Evolutionary conservation across 2,888 invertebrate genomes (phyloP).

Genomic region (Mayetiola destructor): DNA sequence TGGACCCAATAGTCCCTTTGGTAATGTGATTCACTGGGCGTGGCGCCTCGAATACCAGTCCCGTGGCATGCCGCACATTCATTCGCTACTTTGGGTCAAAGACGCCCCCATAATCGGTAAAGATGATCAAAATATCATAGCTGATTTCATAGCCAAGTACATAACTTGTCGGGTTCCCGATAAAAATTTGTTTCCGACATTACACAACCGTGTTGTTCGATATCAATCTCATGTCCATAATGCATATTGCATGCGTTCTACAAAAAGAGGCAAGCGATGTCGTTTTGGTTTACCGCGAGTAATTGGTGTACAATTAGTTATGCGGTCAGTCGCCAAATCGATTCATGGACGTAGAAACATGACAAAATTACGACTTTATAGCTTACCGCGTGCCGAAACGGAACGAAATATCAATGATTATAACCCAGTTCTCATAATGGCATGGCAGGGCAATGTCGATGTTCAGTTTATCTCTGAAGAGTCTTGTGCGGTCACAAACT

Average conservation of each 20-base stretch:
- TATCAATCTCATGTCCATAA: constrained; percentile 19
- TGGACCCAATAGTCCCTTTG: constrained; percentile 21
- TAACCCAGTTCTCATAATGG: constrained; percentile 18
- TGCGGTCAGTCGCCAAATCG: constrained; percentile 19
- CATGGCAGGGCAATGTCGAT: constrained; percentile 20
- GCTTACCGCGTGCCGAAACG: constrained; percentile 16
- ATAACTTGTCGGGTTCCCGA: constrained; percentile 19
- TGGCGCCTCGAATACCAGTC: constrained; percentile 24
- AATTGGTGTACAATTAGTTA: constrained; percentile 16
- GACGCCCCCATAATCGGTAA: neutral
- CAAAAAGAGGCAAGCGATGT: constrained; percentile 19
- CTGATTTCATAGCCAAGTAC: constrained; percentile 21
- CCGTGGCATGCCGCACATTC: constrained; percentile 23
- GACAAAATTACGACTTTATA: constrained; percentile 13
- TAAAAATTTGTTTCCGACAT: constrained; percentile 18
- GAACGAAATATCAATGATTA: constrained; percentile 20
- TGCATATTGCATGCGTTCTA: constrained; percentile 19
- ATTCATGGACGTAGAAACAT: constrained; percentile 16
- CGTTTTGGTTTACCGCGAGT: constrained; percentile 20
- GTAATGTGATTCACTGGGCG: constrained; percentile 22
- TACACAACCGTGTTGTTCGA: constrained; percentile 18
- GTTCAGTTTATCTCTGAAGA: constrained; percentile 21
- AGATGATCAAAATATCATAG: constrained; percentile 20
- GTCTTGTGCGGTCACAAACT: constrained; percentile 15
- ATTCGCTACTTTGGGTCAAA: constrained; percentile 21